Base-by-base conservation (phyloP, 2,888 invertebrate species). In the Perizoma affinitatum region DNA sequence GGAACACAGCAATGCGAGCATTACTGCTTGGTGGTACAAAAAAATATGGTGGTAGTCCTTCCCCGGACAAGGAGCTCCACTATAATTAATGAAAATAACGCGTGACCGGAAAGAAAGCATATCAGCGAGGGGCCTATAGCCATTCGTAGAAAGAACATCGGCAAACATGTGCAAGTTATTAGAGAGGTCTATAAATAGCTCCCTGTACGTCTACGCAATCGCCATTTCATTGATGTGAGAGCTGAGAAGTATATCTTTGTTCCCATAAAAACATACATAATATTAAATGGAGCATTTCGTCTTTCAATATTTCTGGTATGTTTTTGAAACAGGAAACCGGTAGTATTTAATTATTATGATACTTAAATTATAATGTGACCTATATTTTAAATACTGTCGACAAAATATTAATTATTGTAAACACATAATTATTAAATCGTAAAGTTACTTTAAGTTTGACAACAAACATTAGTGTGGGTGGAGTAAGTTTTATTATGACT, bases 231-330 rank as follows among this genome's bases (percentile, higher is more conserved):
- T 59, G 55, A 67, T 62, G 52, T 67, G 54, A 54, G 46, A 58
- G 52, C 48, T 47, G 46, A 58, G 66, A 71, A 69, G 51, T 67
- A 61, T 62, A 66, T 59, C 54, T 64, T 56, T 65, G 54, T 60
- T 61, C 54, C 52, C 65, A 65, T 74, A 66, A 70, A 66, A 69
- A 65, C 40, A 46, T 10, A 48, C 59, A 63, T 70, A 59, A 69
- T n/a, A 66, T 64, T 61, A 51, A 38, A 56, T 54, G 46, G 48
- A 58, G 36, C 54, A 57, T 50, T 47, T 47, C 11, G 6, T 43
- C 46, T 54, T 48, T 58, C 49, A 40, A 35, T 42, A 22, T 40
- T 49, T 40, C 9, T 1, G 42, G 5, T 54, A 45, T 47, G n/a
- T 58, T 69, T 65, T 61, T 65, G 48, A 56, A 66, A 59, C 60